Evolutionary conservation across 2,797 vertebrate genomes (phyloP).

Genomic region (Tapirus indicus): DNA sequence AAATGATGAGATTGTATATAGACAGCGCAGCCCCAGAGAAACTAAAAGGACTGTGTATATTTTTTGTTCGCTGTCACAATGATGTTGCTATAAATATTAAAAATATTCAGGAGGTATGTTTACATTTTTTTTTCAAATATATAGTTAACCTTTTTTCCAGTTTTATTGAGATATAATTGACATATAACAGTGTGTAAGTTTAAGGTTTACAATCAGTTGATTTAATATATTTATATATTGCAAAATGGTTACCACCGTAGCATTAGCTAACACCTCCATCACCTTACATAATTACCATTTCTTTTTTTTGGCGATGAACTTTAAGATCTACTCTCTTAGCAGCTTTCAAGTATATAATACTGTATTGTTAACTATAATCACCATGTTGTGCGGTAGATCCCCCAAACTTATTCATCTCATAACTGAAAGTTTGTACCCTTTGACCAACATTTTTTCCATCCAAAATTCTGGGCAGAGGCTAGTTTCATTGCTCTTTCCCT

Average conservation of each 20-base stretch:
- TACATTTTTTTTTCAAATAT: background rate
- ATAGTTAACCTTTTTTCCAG: background rate
- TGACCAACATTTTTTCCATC: background rate
- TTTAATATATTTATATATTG: background rate
- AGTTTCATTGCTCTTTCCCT: background rate
- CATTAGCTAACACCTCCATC: background rate
- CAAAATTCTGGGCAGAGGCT: background rate
- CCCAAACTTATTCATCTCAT: background rate
- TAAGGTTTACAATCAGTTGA: background rate
- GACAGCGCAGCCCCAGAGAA: conserved; percentile 83
- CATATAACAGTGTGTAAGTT: background rate
- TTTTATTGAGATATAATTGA: background rate
- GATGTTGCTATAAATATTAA: conserved; percentile 86
- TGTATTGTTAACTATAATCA: background rate
- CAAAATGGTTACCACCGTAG: background rate
- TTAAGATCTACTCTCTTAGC: background rate
- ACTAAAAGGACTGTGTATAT: conserved; percentile 88
- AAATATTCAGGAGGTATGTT: conserved; percentile 90
- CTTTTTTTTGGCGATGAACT: background rate
- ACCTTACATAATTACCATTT: background rate
- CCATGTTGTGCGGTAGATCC: background rate
- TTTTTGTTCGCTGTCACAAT: conserved; percentile 87
- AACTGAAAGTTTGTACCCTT: background rate
- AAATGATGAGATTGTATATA: conserved; percentile 88
- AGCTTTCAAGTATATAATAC: background rate